A percentile compares a stretch with the other conserved stretches of the same genome.
These are phyloP conservation scores for Bedellia somnulentella DNA, from an alignment of 2,888 invertebrate species.

Conservation along the genomic window DNA sequence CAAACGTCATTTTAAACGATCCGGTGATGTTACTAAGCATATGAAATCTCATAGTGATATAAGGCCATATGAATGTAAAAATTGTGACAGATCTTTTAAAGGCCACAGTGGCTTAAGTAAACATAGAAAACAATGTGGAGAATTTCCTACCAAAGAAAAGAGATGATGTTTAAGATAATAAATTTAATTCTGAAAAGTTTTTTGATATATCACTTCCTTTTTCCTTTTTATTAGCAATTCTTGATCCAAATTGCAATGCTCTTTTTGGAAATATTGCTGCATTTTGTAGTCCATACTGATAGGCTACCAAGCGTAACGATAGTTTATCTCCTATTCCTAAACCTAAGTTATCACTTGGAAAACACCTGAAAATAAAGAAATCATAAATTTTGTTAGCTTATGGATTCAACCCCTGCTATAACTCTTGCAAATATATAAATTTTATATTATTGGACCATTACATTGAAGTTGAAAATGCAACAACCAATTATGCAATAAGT, in stretches of 20 bases:
- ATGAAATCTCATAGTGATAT: slow-evolving; percentile 19
- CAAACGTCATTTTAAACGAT: slow-evolving; percentile 18
- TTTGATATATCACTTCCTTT: slow-evolving; percentile 78
- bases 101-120: slow-evolving; percentile 19
- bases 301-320: slow-evolving; percentile 74
- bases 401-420: too few relatives aligned
- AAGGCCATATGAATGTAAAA: slow-evolving; percentile 16
- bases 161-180: background rate
- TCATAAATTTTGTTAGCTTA: slow-evolving; percentile 4
- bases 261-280: slow-evolving; percentile 79
- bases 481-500: too few relatives aligned
- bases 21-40: slow-evolving; percentile 17
- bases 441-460: too few relatives aligned
- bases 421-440: too few relatives aligned
- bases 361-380: slow-evolving; percentile 46
- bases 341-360: slow-evolving; percentile 58
- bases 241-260: slow-evolving; percentile 96
- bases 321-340: slow-evolving; percentile 93
- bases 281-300: slow-evolving; percentile 64
- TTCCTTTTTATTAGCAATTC: slow-evolving; percentile 90
- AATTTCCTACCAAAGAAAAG: too few relatives aligned
- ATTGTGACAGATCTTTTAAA: slow-evolving; percentile 18
- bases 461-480: too few relatives aligned
- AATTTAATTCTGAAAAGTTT: slow-evolving; percentile 17
- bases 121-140: slow-evolving; percentile 13